Evolutionary conservation across 2,113 vertebrate species (phyloP).

Genomic region (Cichladusa arquata): DNA sequence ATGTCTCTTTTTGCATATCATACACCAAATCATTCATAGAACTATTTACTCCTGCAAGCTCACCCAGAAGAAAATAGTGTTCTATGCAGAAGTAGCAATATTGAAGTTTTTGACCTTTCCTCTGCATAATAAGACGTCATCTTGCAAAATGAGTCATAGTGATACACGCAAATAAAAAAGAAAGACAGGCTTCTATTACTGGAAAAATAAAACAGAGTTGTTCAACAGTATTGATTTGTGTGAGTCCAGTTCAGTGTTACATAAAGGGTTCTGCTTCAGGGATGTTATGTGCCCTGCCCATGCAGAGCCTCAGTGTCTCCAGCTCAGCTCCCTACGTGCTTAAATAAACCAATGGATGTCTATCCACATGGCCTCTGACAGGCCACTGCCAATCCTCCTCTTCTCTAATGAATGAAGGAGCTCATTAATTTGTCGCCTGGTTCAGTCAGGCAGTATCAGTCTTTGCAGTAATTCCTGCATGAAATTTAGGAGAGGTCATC

Average conservation of each 20-base stretch:
- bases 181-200: not conserved
- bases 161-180: not conserved
- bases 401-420: not conserved
- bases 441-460: not conserved
- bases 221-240: not conserved
- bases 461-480: not conserved
- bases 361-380: not conserved
- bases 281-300: rapidly evolving
- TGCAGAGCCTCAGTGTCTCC: not conserved
- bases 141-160: conserved; percentile 1
- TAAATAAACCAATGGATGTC: not conserved
- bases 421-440: not conserved
- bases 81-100: conserved; percentile 22
- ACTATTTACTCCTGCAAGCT: conserved; percentile 60
- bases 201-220: not conserved
- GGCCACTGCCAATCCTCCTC: not conserved
- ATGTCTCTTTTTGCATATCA: conserved; percentile 61
- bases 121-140: not conserved
- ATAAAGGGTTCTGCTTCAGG: not conserved
- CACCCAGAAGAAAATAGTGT: conserved; percentile 23
- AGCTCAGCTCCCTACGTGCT: not conserved
- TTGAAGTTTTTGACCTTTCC: conserved; percentile 1
- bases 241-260: not conserved
- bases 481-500: not conserved
- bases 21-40: conserved; percentile 45